Evolutionary conservation across 1,140 invertebrate species (phyloP).

Genomic region (Apis laboriosa): DNA sequence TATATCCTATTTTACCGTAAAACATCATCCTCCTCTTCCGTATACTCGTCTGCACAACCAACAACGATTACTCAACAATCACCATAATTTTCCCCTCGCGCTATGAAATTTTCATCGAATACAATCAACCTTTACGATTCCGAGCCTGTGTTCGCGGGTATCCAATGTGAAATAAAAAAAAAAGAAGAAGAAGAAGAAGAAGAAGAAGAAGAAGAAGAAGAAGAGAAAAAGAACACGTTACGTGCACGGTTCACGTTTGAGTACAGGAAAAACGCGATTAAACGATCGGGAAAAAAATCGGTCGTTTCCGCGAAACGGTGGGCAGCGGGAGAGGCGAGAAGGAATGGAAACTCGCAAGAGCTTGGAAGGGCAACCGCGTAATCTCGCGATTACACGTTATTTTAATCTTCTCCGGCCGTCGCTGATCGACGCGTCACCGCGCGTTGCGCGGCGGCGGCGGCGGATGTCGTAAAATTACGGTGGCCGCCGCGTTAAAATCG

Average conservation of each 20-base stretch:
- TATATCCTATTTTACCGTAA: neutral
- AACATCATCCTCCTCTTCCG: neutral
- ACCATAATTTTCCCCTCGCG: neutral
- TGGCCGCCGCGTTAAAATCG: conserved; percentile 21
- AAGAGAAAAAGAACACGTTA: too few species aligned
- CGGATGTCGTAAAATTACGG: conserved; percentile 47
- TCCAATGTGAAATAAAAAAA: neutral
- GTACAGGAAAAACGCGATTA: conserved; percentile 40
- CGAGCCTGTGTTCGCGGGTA: neutral
- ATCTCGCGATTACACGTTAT: conserved; percentile 42
- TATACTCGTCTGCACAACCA: neutral
- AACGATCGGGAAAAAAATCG: neutral
- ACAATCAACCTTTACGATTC: neutral
- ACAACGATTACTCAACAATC: conserved; percentile 1
- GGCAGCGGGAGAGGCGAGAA: neutral
- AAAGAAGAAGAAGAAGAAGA: too few species aligned
- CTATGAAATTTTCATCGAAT: conserved; percentile 12
- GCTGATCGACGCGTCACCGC: conserved; percentile 9
- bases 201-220: too few species aligned
- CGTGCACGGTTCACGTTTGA: neutral
- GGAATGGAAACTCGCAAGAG: neutral
- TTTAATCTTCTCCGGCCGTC: conserved; percentile 15
- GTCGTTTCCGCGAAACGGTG: conserved; percentile 8
- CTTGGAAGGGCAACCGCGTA: neutral
- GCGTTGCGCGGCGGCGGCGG: neutral